Evolutionary conservation across 2,888 invertebrate genomes (phyloP), one percentile per base, ranked within the genome.

Genomic region (Pheosia gnoma): DNA sequence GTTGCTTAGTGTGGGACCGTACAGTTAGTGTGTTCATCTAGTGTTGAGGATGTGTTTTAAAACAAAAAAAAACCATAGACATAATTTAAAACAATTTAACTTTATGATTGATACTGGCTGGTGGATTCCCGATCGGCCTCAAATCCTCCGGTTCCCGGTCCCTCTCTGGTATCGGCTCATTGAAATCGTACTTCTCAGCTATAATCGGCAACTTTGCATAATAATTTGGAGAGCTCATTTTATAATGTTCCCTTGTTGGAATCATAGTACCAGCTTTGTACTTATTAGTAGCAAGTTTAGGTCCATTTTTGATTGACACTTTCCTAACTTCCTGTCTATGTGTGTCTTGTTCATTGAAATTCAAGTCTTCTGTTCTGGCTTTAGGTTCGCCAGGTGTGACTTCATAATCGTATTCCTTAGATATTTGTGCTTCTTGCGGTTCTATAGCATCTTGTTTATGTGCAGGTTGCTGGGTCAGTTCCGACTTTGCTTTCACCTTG

Each of bases 121-220:
- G 77, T 0, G 81, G 82, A 49, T 83, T 81, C 0, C 63, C 72
- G 3, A 83, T 66, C 39, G 76, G 67, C 25, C 79, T 83, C 1
- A 84, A 57, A 45, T 74, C 64, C 41, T 89, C 85, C 0, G 77
- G 77, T 41, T 81, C 79, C 36, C 86, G 75, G 58, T 90, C 90
- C 4, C 58, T 76, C 25, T 87, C 89, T 4, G 90, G 90, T 4
- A 90, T 62, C 0, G 89, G 88, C 62, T 90, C 90, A 41, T 86
- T 68, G n/a, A 90, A 89, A 57, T 88, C 81, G 55, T 89, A 90
- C 63, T 78, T 83, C 13, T 89, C 88, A 0, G 83, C 86, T 0
- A 85, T 67, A 3, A 75, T 78, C 0, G 87, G 86, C 4, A 86
- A 38, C 37, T 82, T 84, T 0, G 71, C 81, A 10, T 79, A 77